phyloP scores from a whole-genome alignment of 1,140 invertebrate species.

The Penaeus chinensis region DNA sequence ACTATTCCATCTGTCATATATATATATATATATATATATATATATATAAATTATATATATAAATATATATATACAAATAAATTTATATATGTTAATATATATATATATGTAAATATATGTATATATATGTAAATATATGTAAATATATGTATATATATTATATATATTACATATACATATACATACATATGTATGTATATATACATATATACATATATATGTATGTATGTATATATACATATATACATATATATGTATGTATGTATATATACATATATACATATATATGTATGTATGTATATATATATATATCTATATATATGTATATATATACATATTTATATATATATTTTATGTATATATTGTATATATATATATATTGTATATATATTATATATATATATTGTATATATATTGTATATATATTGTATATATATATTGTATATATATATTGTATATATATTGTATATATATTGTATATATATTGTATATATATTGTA shows the following conservation, averaged over 20 bases:
- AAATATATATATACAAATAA: conserved; percentile 12
- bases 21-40: conserved; percentile 38
- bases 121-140: conserved; percentile 34
- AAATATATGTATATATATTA: conserved; percentile 3
- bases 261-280: conserved; percentile 33
- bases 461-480: conserved; percentile 3
- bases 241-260: conserved; percentile 17
- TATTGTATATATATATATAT: conserved; percentile 34
- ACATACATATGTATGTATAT: not conserved
- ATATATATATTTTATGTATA: conserved; percentile 27
- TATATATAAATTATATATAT: conserved; percentile 35
- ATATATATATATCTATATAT: conserved; percentile 42
- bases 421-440: not conserved
- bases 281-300: conserved; percentile 43
- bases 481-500: not conserved
- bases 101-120: conserved; percentile 35
- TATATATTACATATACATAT: conserved; percentile 14
- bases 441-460: conserved; percentile 35
- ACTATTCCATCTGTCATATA: not conserved
- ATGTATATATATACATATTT: conserved; percentile 44
- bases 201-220: not conserved
- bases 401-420: conserved; percentile 1
- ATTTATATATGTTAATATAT: conserved; percentile 33
- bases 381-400: conserved; percentile 39
- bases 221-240: not conserved